A percentile compares a stretch with the other conserved stretches of the same genome.
These are phyloP conservation scores for Leptoclinus maculatus DNA, from an alignment of 2,797 vertebrate species.

Conservation along the genomic window DNA sequence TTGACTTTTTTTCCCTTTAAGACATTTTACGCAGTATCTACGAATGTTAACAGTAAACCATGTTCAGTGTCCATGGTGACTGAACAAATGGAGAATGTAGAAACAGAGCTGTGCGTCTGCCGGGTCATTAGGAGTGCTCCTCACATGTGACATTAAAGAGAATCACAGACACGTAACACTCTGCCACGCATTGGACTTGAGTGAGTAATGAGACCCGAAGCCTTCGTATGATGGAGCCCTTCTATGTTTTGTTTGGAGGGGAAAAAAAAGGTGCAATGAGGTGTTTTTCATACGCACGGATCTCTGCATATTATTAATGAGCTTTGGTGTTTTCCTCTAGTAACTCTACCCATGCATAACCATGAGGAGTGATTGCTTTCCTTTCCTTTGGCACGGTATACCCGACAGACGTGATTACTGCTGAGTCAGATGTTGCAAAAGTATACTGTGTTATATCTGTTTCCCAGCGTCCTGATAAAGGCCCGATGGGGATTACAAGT, in stretches of 20 bases:
- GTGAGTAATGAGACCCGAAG: slow-evolving; percentile 38
- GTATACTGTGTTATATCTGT: slow-evolving; percentile 58
- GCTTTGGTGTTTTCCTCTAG: slow-evolving; percentile 55
- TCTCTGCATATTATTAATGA: slow-evolving; percentile 66
- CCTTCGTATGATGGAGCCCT: slow-evolving; percentile 25
- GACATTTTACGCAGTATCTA: slow-evolving; percentile 50
- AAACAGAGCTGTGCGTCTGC: slow-evolving; percentile 12
- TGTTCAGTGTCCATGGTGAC: slow-evolving; percentile 63
- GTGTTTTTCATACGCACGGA: slow-evolving; percentile 44
- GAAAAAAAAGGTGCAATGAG: slow-evolving; percentile 25
- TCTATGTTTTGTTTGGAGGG: slow-evolving; percentile 52
- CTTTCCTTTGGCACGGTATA: slow-evolving; percentile 57
- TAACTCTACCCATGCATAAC: slow-evolving; percentile 60
- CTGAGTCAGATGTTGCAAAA: slow-evolving; percentile 52
- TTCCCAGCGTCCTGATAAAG: slow-evolving; percentile 54
- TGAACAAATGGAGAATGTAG: slow-evolving; percentile 42
- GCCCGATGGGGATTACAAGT: slow-evolving; percentile 43
- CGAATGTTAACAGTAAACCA: slow-evolving; percentile 47
- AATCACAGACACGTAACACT: slow-evolving; percentile 37
- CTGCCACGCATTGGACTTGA: slow-evolving; percentile 28
- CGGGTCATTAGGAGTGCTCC: slow-evolving; percentile 35
- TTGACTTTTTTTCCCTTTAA: slow-evolving; percentile 35
- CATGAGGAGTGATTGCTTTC: slow-evolving; percentile 51
- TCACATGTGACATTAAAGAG: slow-evolving; percentile 39
- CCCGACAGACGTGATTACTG: slow-evolving; percentile 59